Evolutionary conservation across 2,113 vertebrate species (phyloP), one percentile per base, ranked within the genome.

Genomic region (Zapus hudsonius): DNA sequence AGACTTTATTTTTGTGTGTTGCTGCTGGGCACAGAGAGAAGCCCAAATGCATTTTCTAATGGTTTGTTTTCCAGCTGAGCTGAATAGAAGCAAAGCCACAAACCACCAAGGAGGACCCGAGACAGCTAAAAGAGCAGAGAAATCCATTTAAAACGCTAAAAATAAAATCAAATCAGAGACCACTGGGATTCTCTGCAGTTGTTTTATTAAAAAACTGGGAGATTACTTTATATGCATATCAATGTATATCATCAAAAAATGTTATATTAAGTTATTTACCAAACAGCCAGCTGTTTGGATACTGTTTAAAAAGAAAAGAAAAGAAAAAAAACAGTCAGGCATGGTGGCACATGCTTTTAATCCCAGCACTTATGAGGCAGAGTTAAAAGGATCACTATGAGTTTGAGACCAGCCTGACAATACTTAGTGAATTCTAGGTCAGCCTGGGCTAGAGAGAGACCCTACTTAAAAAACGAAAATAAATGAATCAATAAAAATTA

Each of bases 81-180:
- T 87, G 66, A 87, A 82, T 42, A n/a, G 55, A 94, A 85, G 88
- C 85, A 69, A 95, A 96, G 75, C 83, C 85, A 67, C 92, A 83
- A 92, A 86, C 84, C 75, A 85, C 83, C 59, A 80, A 0, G 3
- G 0, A 93, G 59, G 31, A 72, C n/a, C 72, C 17, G 33, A 64
- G 67, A 57, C 1, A 33, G 76, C 52, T 67, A 12, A 66, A 73
- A 67, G 47, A 69, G 52, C 44, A 82, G 42, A 84, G 29, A n/a
- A 88, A 96, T 70, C 59, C 38, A 69, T 84, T 90, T 44, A 69
- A 85, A 92, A 86, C 52, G 52, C 64, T 69, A 69, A 74, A 91
- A 92, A 90, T 20, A 59, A 93, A 90, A 81, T 42, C 36, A 59
- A 92, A 84, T n/a, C 16, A 63, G 59, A 95, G 36, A 63, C 38